Evolutionary conservation across 2,888 invertebrate genomes (phyloP).

Genomic region (Blastobasis adustella): DNA sequence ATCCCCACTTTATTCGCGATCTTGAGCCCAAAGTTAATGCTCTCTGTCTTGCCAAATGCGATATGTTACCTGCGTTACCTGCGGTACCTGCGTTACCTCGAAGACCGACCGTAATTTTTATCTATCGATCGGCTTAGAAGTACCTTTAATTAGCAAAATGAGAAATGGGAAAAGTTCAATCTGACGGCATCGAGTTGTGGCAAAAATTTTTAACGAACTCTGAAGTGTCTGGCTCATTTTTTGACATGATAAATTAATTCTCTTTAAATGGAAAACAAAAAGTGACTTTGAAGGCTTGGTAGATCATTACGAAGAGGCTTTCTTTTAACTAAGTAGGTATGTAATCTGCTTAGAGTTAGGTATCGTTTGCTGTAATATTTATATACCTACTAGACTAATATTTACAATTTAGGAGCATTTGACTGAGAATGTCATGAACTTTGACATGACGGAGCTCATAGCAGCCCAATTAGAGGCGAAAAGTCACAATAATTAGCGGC

Average conservation of each 20-base stretch:
- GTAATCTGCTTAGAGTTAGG: slow-evolving; percentile 13
- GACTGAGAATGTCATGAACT: too few relatives aligned
- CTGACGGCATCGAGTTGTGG: slow-evolving; percentile 44
- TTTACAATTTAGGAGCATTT: too few relatives aligned
- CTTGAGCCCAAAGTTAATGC: slow-evolving; percentile 41
- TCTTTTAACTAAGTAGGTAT: slow-evolving; percentile 13
- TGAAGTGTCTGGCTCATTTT: slow-evolving; percentile 36
- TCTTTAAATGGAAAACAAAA: slow-evolving; percentile 33
- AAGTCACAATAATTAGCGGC: background rate
- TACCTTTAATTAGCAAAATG: slow-evolving; percentile 54
- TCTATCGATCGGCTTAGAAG: background rate
- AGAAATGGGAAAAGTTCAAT: slow-evolving; percentile 64
- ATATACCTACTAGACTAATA: background rate
- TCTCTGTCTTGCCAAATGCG: too few relatives aligned
- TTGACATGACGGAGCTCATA: too few relatives aligned
- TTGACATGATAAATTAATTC: slow-evolving; percentile 44
- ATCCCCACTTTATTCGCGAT: slow-evolving; percentile 58
- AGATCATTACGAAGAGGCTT: too few relatives aligned
- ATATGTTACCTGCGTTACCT: too few relatives aligned
- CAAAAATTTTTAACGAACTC: slow-evolving; percentile 55
- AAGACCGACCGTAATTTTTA: background rate
- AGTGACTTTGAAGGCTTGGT: slow-evolving; percentile 17
- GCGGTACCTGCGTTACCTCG: too few relatives aligned
- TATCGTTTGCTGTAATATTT: slow-evolving; percentile 6
- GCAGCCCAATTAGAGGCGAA: background rate